These are phyloP conservation scores for Heloderma charlesbogerti DNA, from an alignment of 2,113 vertebrate species.

Conservation along the genomic window DNA sequence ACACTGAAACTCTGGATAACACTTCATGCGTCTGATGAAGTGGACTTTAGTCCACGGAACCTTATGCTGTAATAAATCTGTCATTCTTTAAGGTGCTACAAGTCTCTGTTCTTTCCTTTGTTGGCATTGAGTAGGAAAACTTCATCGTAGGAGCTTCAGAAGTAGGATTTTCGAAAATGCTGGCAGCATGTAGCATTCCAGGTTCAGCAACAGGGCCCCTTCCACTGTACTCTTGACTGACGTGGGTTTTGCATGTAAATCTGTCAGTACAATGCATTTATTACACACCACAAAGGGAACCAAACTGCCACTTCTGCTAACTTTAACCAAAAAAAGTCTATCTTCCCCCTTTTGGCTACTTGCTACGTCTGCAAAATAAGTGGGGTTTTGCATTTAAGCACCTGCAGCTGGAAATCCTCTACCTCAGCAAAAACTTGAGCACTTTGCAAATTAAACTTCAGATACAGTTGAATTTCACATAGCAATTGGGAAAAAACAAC, in stretches of 20 bases:
- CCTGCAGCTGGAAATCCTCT: neutral
- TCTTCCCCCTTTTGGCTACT: neutral
- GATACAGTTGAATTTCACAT: neutral
- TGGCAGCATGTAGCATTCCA: neutral
- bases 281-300: neutral
- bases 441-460: neutral
- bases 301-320: neutral
- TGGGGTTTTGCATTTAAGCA: neutral
- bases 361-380: neutral
- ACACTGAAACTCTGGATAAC: too few species aligned
- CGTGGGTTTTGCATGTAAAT: neutral
- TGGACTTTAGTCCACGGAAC: too few species aligned
- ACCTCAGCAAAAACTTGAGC: neutral
- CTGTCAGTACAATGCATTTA: neutral
- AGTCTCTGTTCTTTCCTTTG: too few species aligned
- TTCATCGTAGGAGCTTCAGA: neutral
- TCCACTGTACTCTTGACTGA: neutral
- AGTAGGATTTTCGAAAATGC: neutral
- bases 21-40: too few species aligned
- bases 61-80: too few species aligned
- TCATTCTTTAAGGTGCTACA: too few species aligned
- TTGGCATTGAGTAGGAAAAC: too few species aligned
- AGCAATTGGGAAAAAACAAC: neutral
- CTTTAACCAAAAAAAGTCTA: too few species aligned
- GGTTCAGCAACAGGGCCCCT: neutral